Conservation (phyloP, 1,140 invertebrate genomes). For the Rhagoletis zephyria region DNA sequence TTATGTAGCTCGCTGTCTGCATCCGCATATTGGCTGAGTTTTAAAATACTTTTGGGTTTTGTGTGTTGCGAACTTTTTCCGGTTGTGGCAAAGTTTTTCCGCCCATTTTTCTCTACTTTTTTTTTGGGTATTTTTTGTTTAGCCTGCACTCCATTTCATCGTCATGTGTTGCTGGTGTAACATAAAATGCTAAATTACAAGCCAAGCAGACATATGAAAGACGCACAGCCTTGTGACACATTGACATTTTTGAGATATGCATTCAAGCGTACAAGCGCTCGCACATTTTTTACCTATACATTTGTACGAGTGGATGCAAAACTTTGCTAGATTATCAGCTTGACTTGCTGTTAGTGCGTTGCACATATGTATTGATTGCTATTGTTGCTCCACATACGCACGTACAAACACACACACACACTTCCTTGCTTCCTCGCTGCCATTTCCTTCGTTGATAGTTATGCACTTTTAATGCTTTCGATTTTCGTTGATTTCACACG, state of each 20-base stretch:
- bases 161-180: neutral
- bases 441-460: neutral
- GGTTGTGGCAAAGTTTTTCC: conserved; percentile 29
- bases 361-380: neutral
- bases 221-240: conserved; percentile 14
- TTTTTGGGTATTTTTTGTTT: neutral
- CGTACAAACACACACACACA: too few relatives aligned
- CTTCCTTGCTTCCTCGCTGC: neutral
- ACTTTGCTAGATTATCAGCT: neutral
- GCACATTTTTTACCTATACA: neutral
- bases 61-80: conserved; percentile 35
- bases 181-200: conserved; percentile 18
- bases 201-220: neutral
- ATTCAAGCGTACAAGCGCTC: neutral
- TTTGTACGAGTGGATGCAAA: neutral
- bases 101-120: neutral
- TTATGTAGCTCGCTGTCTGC: neutral
- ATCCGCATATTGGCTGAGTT: conserved; percentile 48
- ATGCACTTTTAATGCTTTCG: conserved; percentile 46
- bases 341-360: neutral
- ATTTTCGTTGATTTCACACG: neutral
- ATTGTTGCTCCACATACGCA: neutral
- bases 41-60: conserved; percentile 32
- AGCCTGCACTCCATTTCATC: neutral
- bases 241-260: conserved; percentile 45